These are phyloP conservation scores for Pitangus sulphuratus DNA, from an alignment of 2,797 vertebrate genomes.

Conservation along the genomic window DNA sequence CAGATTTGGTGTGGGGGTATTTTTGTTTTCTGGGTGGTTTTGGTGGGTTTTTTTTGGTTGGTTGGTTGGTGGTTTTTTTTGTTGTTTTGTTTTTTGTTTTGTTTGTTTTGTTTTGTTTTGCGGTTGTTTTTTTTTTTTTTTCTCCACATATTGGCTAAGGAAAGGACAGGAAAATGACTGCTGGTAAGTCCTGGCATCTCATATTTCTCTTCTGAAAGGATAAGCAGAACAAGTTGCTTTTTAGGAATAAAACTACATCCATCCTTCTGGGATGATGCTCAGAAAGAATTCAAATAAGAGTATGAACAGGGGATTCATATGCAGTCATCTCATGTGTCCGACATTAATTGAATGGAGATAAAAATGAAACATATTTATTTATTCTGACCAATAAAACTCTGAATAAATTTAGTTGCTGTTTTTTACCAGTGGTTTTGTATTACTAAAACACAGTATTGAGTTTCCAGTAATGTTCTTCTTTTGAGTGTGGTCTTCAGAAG, in stretches of 20 bases:
- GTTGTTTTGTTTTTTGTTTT: too few relatives aligned
- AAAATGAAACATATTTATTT: background rate
- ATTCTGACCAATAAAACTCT: background rate
- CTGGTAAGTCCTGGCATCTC: background rate
- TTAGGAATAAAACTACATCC: background rate
- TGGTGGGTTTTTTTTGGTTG: too few relatives aligned
- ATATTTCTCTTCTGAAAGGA: background rate
- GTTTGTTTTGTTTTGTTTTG: too few relatives aligned
- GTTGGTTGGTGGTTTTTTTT: too few relatives aligned
- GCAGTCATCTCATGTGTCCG: background rate
- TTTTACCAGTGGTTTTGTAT: background rate
- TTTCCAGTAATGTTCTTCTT: background rate
- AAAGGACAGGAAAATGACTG: background rate
- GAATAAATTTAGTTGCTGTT: background rate
- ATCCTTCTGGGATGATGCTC: background rate
- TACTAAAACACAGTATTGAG: background rate
- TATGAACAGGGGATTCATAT: background rate
- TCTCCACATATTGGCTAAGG: background rate
- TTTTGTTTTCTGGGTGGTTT: too few relatives aligned
- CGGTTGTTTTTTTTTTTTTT: too few relatives aligned
- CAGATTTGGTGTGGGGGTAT: too few relatives aligned
- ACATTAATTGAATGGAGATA: background rate
- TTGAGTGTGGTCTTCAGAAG: background rate
- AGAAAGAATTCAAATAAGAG: background rate
- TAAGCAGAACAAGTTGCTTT: background rate